Evolutionary conservation across 2,888 invertebrate genomes (phyloP).

Genomic region (Liopterus haemorrhoidalis): DNA sequence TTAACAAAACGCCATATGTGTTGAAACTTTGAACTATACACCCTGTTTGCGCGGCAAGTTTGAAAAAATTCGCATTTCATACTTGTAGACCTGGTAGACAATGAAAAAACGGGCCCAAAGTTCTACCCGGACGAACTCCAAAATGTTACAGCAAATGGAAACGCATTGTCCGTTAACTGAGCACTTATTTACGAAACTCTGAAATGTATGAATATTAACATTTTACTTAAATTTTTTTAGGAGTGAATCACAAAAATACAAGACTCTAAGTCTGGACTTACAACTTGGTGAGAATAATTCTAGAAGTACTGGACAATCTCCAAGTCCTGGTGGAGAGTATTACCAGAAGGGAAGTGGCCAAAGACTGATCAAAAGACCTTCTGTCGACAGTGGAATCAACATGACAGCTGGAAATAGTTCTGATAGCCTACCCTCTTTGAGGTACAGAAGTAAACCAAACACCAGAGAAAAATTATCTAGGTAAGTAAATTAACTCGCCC

Average conservation of each 20-base stretch:
- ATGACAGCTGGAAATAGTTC: conserved; percentile 48
- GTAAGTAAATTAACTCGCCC: conserved; percentile 40
- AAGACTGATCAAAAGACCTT: conserved; percentile 63
- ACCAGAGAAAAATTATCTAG: conserved; percentile 47
- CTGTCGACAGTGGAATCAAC: conserved; percentile 74
- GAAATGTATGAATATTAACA: too few species aligned
- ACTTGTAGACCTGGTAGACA: too few species aligned
- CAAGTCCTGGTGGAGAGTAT: conserved; percentile 39
- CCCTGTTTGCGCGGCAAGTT: too few species aligned
- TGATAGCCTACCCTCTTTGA: conserved; percentile 40
- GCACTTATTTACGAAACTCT: too few species aligned
- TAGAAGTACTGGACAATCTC: conserved; percentile 42
- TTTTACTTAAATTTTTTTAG: too few species aligned
- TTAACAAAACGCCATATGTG: too few species aligned
- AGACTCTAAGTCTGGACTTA: conserved; percentile 47
- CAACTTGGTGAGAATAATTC: conserved; percentile 40
- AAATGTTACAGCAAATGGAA: too few species aligned
- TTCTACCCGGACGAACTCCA: too few species aligned
- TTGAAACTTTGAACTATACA: too few species aligned
- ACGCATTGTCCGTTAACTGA: too few species aligned
- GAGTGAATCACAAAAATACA: conserved; percentile 48
- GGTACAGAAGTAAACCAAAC: conserved; percentile 38
- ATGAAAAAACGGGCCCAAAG: too few species aligned
- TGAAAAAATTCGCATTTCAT: too few species aligned
- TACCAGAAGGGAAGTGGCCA: conserved; percentile 38